phyloP scores from a whole-genome alignment of 2,797 vertebrate species.

The Microctenopoma lineatum region DNA sequence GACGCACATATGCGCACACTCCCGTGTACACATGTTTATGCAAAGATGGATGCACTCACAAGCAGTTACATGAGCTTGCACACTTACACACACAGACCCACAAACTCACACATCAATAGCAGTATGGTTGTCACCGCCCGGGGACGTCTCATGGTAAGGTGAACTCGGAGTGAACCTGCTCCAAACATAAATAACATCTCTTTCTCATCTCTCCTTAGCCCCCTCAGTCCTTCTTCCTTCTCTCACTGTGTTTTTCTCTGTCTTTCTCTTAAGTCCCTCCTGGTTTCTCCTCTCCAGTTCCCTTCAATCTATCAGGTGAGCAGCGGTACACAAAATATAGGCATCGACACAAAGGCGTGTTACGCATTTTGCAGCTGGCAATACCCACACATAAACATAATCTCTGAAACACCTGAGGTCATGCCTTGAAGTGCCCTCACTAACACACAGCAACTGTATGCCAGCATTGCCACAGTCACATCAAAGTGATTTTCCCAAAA shows the following conservation, averaged over 20 bases:
- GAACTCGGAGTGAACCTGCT: constrained; percentile 88
- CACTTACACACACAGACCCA: constrained; percentile 21
- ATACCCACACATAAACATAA: constrained; percentile 36
- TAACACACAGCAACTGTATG: constrained; percentile 16
- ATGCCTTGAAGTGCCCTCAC: constrained; percentile 44
- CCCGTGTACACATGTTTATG: constrained; percentile 46
- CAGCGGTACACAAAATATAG: constrained; percentile 37
- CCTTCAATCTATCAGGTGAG: constrained; percentile 53
- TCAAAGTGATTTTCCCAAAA: constrained; percentile 62
- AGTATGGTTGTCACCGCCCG: constrained; percentile 74
- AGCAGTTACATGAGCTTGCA: constrained; percentile 26
- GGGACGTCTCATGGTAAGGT: constrained; percentile 85
- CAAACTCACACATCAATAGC: constrained; percentile 59
- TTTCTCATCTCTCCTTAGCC: constrained; percentile 68
- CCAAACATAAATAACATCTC: constrained; percentile 84
- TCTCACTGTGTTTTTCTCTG: constrained; percentile 41
- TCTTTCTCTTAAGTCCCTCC: constrained; percentile 44
- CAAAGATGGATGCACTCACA: constrained; percentile 48
- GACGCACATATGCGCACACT: constrained; percentile 48
- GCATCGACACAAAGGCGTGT: constrained; percentile 46
- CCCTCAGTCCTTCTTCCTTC: constrained; percentile 51
- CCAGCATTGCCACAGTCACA: constrained; percentile 45
- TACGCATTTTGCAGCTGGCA: constrained; percentile 12
- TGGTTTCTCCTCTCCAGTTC: constrained; percentile 42
- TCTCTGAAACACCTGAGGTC: constrained; percentile 58